These are phyloP conservation scores for Urocitellus parryii DNA, from an alignment of 2,113 vertebrate genomes.

Conservation along the genomic window DNA sequence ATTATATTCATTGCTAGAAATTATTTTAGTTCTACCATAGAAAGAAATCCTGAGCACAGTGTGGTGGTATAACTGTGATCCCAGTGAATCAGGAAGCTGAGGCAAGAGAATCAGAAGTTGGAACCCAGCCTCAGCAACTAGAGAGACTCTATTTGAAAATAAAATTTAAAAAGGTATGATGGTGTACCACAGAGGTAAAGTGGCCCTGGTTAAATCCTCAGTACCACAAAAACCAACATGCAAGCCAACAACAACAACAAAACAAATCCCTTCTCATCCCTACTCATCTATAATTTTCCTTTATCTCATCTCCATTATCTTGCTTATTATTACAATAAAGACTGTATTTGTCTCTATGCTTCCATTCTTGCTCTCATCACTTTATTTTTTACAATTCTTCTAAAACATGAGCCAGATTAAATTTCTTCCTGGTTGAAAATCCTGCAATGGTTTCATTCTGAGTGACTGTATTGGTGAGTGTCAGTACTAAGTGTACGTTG, in stretches of 20 bases:
- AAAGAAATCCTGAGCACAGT: too few relatives aligned
- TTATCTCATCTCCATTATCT: not conserved
- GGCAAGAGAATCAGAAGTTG: too few relatives aligned
- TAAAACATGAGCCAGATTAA: not conserved
- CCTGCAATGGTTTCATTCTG: not conserved
- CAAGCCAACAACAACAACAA: too few relatives aligned
- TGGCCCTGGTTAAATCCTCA: too few relatives aligned
- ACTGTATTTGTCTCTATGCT: not conserved
- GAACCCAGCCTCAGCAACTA: too few relatives aligned
- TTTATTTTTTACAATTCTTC: not conserved
- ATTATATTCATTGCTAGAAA: not conserved
- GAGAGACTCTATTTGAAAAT: too few relatives aligned
- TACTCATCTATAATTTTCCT: not conserved
- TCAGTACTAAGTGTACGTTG: not conserved
- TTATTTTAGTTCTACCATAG: not conserved
- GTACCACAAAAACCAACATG: too few relatives aligned
- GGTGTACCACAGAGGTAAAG: too few relatives aligned
- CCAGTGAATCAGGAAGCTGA: too few relatives aligned
- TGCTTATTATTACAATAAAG: not conserved
- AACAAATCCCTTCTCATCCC: not conserved
- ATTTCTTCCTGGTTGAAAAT: not conserved
- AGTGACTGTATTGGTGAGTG: not conserved
- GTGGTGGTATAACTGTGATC: too few relatives aligned
- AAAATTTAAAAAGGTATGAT: too few relatives aligned
- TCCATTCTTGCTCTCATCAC: not conserved